A percentile compares a stretch with the other conserved stretches of the same genome.
Evolutionary conservation across 2,888 invertebrate genomes (phyloP).

Genomic region (Agelastica alni): DNA sequence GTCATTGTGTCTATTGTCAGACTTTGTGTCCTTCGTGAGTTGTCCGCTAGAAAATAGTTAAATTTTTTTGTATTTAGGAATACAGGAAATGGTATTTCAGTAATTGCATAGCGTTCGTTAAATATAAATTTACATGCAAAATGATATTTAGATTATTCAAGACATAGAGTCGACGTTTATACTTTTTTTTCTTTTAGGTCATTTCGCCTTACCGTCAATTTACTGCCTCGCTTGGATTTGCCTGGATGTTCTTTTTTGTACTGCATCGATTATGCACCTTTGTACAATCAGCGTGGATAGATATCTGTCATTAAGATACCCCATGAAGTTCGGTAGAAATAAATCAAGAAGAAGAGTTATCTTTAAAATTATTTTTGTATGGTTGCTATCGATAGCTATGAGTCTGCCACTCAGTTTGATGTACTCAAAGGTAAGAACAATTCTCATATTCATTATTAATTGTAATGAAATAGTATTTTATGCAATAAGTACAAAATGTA

Average conservation of each 20-base stretch:
- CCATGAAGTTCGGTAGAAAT: constrained; percentile 90
- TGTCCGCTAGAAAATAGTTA: too few relatives aligned
- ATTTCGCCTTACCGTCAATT: constrained; percentile 79
- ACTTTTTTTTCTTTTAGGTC: constrained; percentile 64
- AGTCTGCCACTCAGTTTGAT: constrained; percentile 86
- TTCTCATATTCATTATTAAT: too few relatives aligned
- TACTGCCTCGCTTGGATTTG: constrained; percentile 95
- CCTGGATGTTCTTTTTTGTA: constrained; percentile 93
- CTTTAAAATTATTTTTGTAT: constrained; percentile 90
- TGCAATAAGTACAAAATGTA: too few relatives aligned
- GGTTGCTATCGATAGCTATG: constrained; percentile 91
- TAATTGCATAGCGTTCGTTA: too few relatives aligned
- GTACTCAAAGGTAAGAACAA: constrained; percentile 81
- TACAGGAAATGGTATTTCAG: too few relatives aligned
- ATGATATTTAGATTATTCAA: too few relatives aligned
- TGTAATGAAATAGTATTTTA: too few relatives aligned
- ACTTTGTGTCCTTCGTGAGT: too few relatives aligned
- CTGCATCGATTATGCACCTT: constrained; percentile 95
- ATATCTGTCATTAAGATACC: constrained; percentile 87
- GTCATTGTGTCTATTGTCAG: too few relatives aligned
- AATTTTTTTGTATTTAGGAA: too few relatives aligned
- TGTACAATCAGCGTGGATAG: constrained; percentile 96
- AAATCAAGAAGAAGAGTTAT: constrained; percentile 84
- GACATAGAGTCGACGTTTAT: not conserved
- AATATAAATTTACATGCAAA: too few relatives aligned